Conservation (phyloP, 2,888 invertebrate species). For the Dione vanillae region DNA sequence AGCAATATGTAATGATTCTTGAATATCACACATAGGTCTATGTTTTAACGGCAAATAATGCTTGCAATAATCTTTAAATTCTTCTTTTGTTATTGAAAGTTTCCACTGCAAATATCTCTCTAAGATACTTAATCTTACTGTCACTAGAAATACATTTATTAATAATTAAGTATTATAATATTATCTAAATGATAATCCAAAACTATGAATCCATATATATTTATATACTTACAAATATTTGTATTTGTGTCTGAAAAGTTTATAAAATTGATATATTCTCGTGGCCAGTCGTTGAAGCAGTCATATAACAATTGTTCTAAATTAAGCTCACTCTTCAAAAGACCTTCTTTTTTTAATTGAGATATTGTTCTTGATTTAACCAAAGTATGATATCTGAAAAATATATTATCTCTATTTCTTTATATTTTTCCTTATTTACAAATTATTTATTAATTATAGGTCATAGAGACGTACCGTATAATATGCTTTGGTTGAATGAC, state of each 20-base stretch:
- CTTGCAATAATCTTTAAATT: conserved; percentile 69
- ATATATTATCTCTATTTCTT: conserved; percentile 26
- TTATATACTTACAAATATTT: conserved; percentile 66
- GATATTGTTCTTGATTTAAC: conserved; percentile 67
- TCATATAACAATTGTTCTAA: conserved; percentile 64
- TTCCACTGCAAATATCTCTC: conserved; percentile 70
- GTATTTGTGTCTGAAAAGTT: conserved; percentile 62
- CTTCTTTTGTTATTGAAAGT: conserved; percentile 62
- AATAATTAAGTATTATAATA: too few species aligned
- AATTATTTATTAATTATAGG: too few species aligned
- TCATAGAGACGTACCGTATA: conserved; percentile 59
- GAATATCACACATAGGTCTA: conserved; percentile 76
- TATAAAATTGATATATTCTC: conserved; percentile 52
- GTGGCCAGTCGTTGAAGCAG: conserved; percentile 69
- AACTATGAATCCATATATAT: conserved; percentile 20
- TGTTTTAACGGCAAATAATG: conserved; percentile 72
- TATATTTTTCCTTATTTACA: not conserved
- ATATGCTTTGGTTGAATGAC: conserved; percentile 70
- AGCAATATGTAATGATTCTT: conserved; percentile 82
- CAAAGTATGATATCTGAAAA: conserved; percentile 72
- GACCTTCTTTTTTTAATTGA: conserved; percentile 65
- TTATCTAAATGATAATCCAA: not conserved
- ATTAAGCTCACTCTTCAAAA: conserved; percentile 59
- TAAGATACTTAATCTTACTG: conserved; percentile 69
- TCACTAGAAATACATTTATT: conserved; percentile 59